A percentile compares a stretch with the other conserved stretches of the same genome.
These are phyloP conservation scores for Caenorhabditis wallacei DNA, from an alignment of 2,888 invertebrate genomes.

Conservation along the genomic window DNA sequence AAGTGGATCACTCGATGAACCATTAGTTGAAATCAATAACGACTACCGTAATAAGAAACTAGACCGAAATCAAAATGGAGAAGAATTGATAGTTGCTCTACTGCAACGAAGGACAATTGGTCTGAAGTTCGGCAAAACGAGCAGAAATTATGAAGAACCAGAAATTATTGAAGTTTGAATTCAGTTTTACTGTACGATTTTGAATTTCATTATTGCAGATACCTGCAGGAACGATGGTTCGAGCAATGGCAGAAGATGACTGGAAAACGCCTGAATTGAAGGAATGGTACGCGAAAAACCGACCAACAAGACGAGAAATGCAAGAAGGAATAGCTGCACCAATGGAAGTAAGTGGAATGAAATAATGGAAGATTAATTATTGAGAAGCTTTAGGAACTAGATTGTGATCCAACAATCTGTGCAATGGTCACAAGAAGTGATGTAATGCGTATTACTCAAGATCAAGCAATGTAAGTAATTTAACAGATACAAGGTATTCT, in stretches of 20 bases:
- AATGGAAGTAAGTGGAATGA: slow-evolving; percentile 32
- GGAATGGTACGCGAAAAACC: slow-evolving; percentile 20
- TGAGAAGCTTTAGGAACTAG: slow-evolving; percentile 25
- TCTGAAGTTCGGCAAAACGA: slow-evolving; percentile 20
- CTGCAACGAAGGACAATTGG: slow-evolving; percentile 25
- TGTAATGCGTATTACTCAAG: slow-evolving; percentile 50
- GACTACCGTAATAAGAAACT: background rate
- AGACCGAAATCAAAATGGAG: slow-evolving; percentile 10
- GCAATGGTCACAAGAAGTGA: slow-evolving; percentile 55
- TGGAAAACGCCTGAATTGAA: slow-evolving; percentile 37
- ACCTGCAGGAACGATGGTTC: slow-evolving; percentile 40
- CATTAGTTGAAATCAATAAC: slow-evolving; percentile 14
- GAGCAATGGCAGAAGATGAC: slow-evolving; percentile 53
- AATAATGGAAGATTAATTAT: background rate
- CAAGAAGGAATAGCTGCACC: slow-evolving; percentile 28
- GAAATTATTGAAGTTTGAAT: slow-evolving; percentile 32
- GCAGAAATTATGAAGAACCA: slow-evolving; percentile 7
- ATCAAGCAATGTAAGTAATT: slow-evolving; percentile 51
- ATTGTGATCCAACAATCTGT: slow-evolving; percentile 33
- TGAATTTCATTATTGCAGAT: background rate
- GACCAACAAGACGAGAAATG: background rate
- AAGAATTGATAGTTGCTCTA: slow-evolving; percentile 28
- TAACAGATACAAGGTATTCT: background rate
- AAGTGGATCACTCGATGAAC: background rate
- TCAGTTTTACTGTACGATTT: background rate